Evolutionary conservation across 2,797 vertebrate species (phyloP), one percentile per base, ranked within the genome.

Genomic region (Sciurus carolinensis): DNA sequence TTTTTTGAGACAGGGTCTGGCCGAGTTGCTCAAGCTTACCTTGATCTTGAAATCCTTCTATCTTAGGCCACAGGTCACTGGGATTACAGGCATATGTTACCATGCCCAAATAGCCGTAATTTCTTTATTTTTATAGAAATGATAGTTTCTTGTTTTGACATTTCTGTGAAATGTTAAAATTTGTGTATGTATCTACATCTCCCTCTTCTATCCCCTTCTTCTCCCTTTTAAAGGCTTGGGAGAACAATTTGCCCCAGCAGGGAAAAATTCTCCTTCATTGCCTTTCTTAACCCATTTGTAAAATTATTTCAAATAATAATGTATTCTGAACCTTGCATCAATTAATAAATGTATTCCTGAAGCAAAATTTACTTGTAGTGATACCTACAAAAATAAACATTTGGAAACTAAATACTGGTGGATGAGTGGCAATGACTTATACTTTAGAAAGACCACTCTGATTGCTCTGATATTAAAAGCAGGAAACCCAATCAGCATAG

Each of bases 251-350:
- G 87, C 57, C n/a, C 50, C 42, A 80, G 13, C 1, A 90, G 13
- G 28, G 42, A 81, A 22, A 39, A 11, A 62, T 47, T 67, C n/a
- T 91, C 39, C 1, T 13, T 69, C 75, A 24, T 80, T 73, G 57
- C 5, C 17, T 42, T 62, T 67, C 17, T 92, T 24, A 79, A 12
- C 50, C 11, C 26, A 26, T 47, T 73, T 89, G 54, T 62, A 42
- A 52, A 39, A 36, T 87, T 89, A 59, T 92, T 95, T 96, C 28
- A 75, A 69, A 84, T 59, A 66, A 57, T 89, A 85, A 84, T 66
- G 12, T 44, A 69, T 50, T 93, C 28, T 39, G 42, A 94, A 30
- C 54, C 30, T 94, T 80, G 50, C 5, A 15, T 28, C 54, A 84
- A 36, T 64, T 82, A 67, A 85, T 77, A 93, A 89, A 47, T 20